Evolutionary conservation across 2,113 vertebrate species (phyloP).

Genomic region (Chaetorhynchus papuensis): DNA sequence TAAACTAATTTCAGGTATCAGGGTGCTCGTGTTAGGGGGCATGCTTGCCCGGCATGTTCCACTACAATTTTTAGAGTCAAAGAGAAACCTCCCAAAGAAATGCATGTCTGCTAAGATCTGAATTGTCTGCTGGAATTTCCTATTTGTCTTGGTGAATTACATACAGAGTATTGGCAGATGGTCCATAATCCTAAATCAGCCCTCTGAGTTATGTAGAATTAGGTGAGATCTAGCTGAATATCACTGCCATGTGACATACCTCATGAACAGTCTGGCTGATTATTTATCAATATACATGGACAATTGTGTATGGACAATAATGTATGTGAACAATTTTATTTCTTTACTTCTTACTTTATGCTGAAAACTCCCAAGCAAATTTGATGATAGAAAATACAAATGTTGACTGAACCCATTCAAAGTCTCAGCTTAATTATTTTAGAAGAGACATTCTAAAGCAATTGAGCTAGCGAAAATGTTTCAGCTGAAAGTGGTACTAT

Average conservation of each 20-base stretch:
- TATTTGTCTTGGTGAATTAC: neutral
- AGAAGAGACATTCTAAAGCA: neutral
- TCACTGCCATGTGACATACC: neutral
- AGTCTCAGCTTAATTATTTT: neutral
- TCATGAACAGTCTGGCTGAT: neutral
- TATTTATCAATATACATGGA: neutral
- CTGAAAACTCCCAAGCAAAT: neutral
- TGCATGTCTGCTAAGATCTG: neutral
- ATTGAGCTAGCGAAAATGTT: neutral
- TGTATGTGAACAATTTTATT: neutral
- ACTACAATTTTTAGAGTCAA: neutral
- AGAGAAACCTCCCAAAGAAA: neutral
- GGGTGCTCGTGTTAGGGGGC: accelerated
- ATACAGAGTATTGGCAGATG: neutral
- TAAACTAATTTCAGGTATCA: neutral
- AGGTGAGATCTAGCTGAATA: neutral
- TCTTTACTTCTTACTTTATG: neutral
- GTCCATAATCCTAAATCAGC: neutral
- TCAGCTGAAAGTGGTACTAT: neutral
- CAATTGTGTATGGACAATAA: neutral
- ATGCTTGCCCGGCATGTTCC: neutral
- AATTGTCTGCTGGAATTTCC: neutral
- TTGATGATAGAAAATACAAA: neutral
- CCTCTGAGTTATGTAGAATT: neutral
- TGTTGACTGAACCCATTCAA: neutral